Base-by-base conservation (phyloP, 2,888 invertebrate species). In the Lasioglossum morio region DNA sequence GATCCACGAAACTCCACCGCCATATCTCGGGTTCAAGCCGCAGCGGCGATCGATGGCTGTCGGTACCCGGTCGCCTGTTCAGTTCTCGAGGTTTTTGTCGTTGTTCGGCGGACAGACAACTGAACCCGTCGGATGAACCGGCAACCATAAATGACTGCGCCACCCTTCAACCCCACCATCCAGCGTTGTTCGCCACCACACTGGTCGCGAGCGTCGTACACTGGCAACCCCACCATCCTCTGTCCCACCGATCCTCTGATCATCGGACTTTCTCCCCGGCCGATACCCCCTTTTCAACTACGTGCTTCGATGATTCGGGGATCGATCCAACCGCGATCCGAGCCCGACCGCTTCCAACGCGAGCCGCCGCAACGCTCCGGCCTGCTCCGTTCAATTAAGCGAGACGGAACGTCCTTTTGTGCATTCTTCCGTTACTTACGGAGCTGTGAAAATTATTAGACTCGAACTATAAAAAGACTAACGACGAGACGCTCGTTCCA, bases 131-230 rank as follows among this genome's bases (percentile, higher is more conserved):
- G 78, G 76, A 73, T 89, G 83, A 83, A 78, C 86, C 85, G 81
- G 77, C 88, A 87, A 90, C 82, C 90, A 90, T 91, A 93, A 92
- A 90, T 90, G 89, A 89, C 92, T 85, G 92, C 87, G 90, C 89
- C 87, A 88, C 89, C 87, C 85, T 87, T 89, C 91, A 88, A 88
- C 92, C 92, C 93, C 92, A 91, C 92, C 89, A 91, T 85, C 81
- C 82, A 76, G 63, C 80, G 76, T 83, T 80, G 87, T 87, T 86
- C 79, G 77, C 90, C 90, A 85, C 87, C 87, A 87, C 89, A 86
- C 89, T 80, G 86, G 77, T 72, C 73, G 70, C 81, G 80, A 84
- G 81, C 84, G 70, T 63, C 84, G 85, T 81, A 79, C 72, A 78
- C 79, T 81, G 75, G 43, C 72, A 91, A 48, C 91, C 90, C 89